Conservation (phyloP, 1,140 invertebrate species). For the Lepidurus apus region DNA sequence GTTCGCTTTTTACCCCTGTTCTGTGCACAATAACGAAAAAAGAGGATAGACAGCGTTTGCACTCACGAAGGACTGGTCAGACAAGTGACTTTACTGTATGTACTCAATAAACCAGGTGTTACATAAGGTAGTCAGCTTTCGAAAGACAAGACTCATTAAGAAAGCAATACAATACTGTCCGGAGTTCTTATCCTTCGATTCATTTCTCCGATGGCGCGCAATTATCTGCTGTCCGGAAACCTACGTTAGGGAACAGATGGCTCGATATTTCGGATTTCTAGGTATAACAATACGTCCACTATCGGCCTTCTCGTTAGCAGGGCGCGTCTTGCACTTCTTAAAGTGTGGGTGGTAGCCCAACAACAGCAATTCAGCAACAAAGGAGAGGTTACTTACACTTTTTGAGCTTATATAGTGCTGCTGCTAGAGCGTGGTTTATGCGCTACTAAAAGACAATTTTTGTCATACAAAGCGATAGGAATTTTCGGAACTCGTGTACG, state of each 20-base stretch:
- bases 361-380: background rate
- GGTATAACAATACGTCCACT: constrained; percentile 13
- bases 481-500: background rate
- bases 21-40: too few relatives aligned
- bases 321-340: background rate
- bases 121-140: too few relatives aligned
- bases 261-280: background rate
- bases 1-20: too few relatives aligned
- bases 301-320: background rate
- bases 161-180: too few relatives aligned
- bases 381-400: background rate
- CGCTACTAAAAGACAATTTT: background rate
- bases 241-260: background rate
- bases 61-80: too few relatives aligned
- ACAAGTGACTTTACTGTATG: too few relatives aligned
- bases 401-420: background rate
- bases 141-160: too few relatives aligned
- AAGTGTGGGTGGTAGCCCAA: background rate
- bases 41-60: too few relatives aligned
- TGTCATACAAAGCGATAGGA: background rate
- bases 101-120: too few relatives aligned
- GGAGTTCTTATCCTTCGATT: too few relatives aligned
- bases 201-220: too few relatives aligned
- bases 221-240: background rate
- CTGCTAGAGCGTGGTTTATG: background rate